Conservation (phyloP, 1,140 invertebrate genomes). For the Orchestia grillus region DNA sequence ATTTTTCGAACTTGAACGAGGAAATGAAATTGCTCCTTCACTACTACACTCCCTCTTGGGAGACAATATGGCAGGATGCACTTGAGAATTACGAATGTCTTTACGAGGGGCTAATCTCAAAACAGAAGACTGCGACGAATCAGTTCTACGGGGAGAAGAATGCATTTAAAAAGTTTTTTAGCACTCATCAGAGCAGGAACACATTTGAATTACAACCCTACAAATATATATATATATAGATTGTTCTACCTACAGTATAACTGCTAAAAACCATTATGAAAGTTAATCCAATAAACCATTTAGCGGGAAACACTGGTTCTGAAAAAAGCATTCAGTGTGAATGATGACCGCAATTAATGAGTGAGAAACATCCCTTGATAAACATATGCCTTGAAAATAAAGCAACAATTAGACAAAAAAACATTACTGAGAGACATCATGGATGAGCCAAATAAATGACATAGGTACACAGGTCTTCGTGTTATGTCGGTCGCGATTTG, state of each 20-base stretch:
- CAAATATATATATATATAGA: not conserved
- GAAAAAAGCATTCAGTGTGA: not conserved
- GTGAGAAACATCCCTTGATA: not conserved
- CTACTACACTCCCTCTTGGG: not conserved
- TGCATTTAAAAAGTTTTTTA: not conserved
- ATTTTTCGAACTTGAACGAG: not conserved
- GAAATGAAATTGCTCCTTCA: not conserved
- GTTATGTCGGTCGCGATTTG: too few species aligned
- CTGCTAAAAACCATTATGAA: not conserved
- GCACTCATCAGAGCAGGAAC: not conserved
- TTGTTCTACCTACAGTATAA: not conserved
- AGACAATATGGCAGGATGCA: not conserved
- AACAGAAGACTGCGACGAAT: slow-evolving; percentile 19
- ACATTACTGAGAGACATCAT: not conserved
- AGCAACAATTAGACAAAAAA: not conserved
- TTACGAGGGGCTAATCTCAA: slow-evolving; percentile 42
- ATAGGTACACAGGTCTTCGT: too few species aligned
- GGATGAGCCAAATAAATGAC: not conserved
- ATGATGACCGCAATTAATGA: not conserved
- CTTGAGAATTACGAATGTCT: slow-evolving; percentile 24
- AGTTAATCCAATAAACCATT: too few species aligned
- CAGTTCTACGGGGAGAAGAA: not conserved
- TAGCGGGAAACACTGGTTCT: not conserved
- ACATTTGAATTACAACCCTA: not conserved
- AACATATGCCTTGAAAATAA: not conserved